Evolutionary conservation across 2,888 invertebrate genomes (phyloP).

Genomic region (Orchesellides sinensis): DNA sequence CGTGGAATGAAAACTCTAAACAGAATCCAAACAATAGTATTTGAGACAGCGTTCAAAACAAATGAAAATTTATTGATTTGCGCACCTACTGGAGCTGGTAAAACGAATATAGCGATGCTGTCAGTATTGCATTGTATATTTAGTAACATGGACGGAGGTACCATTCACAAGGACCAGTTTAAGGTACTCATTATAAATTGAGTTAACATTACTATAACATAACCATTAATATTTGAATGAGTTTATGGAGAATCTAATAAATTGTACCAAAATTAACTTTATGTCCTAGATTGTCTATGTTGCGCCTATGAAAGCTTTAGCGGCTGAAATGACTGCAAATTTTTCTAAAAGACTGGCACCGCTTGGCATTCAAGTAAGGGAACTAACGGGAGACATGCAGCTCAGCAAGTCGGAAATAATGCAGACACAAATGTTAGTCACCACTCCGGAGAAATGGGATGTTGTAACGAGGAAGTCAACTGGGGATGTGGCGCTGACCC

Average conservation of each 20-base stretch:
- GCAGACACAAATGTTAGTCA: constrained; percentile 96
- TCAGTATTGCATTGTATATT: constrained; percentile 94
- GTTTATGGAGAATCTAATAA: background rate
- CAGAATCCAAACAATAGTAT: constrained; percentile 97
- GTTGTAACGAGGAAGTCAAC: constrained; percentile 97
- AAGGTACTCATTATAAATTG: constrained; percentile 81
- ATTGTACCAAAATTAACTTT: no score
- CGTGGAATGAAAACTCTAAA: constrained; percentile 91
- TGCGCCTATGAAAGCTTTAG: constrained; percentile 99
- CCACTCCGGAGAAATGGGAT: constrained; percentile 99
- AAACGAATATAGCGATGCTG: constrained; percentile 98
- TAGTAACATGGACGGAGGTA: constrained; percentile 86
- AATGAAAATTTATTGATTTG: constrained; percentile 98
- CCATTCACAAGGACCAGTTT: constrained; percentile 93
- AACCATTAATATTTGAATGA: background rate
- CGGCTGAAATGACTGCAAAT: constrained; percentile 98
- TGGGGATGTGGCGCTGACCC: constrained; percentile 91
- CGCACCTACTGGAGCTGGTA: constrained; percentile 99
- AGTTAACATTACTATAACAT: background rate
- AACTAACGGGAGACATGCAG: constrained; percentile 99
- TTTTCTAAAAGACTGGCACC: constrained; percentile 89
- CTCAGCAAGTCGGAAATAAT: constrained; percentile 95
- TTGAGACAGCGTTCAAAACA: constrained; percentile 94
- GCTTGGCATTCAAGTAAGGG: constrained; percentile 90
- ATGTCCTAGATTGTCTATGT: constrained; percentile 92